Evolutionary conservation across 2,888 invertebrate species (phyloP).

Genomic region (Balanococcus diminutus): DNA sequence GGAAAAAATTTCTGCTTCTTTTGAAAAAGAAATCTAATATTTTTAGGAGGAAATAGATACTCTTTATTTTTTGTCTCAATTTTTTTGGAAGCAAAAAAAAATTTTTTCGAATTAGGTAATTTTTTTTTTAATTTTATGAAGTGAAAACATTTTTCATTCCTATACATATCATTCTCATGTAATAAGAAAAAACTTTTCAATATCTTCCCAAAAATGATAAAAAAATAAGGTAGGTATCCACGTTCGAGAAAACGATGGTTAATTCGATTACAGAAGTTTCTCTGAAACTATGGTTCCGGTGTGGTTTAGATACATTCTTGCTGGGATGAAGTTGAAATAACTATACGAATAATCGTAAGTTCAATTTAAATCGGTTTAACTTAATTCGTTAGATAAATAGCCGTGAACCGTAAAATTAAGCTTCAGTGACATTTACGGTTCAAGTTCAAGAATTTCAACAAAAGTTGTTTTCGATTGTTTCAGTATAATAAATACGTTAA

Average conservation of each 20-base stretch:
- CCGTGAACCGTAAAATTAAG: background rate
- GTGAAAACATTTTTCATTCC: no score
- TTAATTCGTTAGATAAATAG: background rate
- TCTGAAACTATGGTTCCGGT: background rate
- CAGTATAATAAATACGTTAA: background rate
- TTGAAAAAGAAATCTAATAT: no score
- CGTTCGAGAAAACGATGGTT: background rate
- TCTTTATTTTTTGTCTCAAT: no score
- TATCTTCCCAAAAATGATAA: background rate
- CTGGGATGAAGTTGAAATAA: background rate
- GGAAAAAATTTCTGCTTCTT: no score
- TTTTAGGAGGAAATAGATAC: no score
- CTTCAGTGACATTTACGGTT: background rate
- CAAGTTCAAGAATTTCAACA: background rate
- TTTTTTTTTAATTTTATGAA: no score
- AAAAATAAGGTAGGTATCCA: background rate
- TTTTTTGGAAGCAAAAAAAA: no score
- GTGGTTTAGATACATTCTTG: background rate
- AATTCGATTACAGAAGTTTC: background rate
- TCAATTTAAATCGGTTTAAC: background rate
- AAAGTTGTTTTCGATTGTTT: background rate
- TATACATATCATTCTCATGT: background rate
- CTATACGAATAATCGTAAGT: background rate
- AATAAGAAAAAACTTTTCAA: background rate
- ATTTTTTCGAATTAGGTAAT: no score